Conservation (phyloP, 2,888 invertebrate genomes). For the Cosmia trapezina region DNA sequence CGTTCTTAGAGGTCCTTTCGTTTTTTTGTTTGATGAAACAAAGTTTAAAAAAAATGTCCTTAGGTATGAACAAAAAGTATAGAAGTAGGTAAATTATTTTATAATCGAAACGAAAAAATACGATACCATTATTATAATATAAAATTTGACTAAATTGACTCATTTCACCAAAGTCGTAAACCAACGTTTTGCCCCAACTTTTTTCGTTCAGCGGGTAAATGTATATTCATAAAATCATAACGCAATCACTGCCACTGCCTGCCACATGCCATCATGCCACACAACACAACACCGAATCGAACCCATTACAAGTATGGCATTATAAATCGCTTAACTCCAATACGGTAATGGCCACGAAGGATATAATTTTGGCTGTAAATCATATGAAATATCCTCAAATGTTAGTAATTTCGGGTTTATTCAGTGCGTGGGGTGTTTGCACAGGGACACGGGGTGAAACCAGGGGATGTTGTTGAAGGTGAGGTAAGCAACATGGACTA, state of each 20-base stretch:
- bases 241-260: slow-evolving; percentile 37
- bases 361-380: slow-evolving; percentile 78
- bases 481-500: slow-evolving; percentile 39
- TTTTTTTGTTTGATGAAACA: slow-evolving; percentile 35
- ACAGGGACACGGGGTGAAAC: slow-evolving; percentile 49
- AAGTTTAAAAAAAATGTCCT: slow-evolving; percentile 15
- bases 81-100: background rate
- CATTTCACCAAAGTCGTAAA: slow-evolving; percentile 23
- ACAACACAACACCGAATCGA: slow-evolving; percentile 43
- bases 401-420: slow-evolving; percentile 76
- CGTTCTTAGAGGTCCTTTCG: slow-evolving; percentile 19
- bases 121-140: background rate
- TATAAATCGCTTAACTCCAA: slow-evolving; percentile 64
- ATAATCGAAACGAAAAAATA: background rate
- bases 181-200: background rate
- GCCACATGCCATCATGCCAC: background rate
- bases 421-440: slow-evolving; percentile 51
- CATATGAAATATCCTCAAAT: slow-evolving; percentile 80
- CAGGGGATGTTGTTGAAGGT: slow-evolving; percentile 41
- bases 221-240: slow-evolving; percentile 27
- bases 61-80: background rate
- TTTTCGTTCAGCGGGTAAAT: slow-evolving; percentile 21
- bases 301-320: slow-evolving; percentile 50
- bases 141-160: slow-evolving; percentile 23
- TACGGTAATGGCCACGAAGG: slow-evolving; percentile 60